phyloP scores from a whole-genome alignment of 1,140 invertebrate species.

The Cydia pomonella region DNA sequence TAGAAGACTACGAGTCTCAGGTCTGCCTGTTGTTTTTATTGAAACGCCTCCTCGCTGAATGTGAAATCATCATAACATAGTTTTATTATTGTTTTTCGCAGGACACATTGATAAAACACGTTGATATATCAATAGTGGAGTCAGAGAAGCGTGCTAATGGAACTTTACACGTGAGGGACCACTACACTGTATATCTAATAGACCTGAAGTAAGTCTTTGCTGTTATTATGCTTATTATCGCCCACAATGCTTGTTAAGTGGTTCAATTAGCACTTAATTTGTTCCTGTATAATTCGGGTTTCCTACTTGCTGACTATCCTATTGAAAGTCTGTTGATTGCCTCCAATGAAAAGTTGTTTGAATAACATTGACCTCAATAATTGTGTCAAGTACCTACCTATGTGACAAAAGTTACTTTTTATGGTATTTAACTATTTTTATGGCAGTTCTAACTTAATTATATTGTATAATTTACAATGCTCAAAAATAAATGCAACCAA shows the following conservation, averaged over 20 bases:
- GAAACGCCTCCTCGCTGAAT: slow-evolving; percentile 33
- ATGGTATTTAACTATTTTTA: background rate
- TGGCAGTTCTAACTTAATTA: background rate
- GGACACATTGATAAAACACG: slow-evolving; percentile 88
- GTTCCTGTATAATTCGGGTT: background rate
- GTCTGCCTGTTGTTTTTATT: slow-evolving; percentile 50
- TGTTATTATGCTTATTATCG: slow-evolving; percentile 50
- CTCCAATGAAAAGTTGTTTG: background rate
- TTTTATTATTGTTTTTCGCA: slow-evolving; percentile 73
- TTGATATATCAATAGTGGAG: slow-evolving; percentile 91
- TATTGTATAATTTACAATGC: background rate
- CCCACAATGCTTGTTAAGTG: slow-evolving; percentile 43
- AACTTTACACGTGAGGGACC: slow-evolving; percentile 89
- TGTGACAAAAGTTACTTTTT: background rate
- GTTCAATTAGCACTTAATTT: slow-evolving; percentile 35
- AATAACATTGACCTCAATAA: slow-evolving; percentile 11
- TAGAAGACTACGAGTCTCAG: slow-evolving; percentile 67
- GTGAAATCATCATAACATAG: slow-evolving; percentile 42
- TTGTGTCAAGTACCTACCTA: slow-evolving; percentile 5
- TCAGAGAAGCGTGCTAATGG: slow-evolving; percentile 91
- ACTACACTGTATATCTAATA: slow-evolving; percentile 91
- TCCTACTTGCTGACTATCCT: background rate
- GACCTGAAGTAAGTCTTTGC: slow-evolving; percentile 86
- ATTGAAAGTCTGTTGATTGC: slow-evolving; percentile 4
- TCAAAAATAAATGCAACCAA: too few relatives aligned